A percentile compares a stretch with the other conserved stretches of the same genome.
Conservation (phyloP, 2,113 vertebrate genomes). For the Dermatemys mawii region DNA sequence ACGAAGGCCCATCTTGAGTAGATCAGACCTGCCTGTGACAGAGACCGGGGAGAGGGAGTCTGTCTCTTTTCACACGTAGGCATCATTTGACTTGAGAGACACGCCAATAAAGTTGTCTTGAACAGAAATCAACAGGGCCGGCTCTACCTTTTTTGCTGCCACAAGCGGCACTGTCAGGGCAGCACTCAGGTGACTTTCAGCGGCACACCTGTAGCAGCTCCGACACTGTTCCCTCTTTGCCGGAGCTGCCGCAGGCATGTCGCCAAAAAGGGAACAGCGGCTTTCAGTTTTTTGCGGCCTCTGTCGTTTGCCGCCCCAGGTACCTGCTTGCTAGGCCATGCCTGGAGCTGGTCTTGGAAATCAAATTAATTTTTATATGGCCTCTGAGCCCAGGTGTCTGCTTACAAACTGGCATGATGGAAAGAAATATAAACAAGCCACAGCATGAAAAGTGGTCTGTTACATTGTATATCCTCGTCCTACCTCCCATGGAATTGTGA, state of each 20-base stretch:
- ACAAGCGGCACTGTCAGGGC: no score
- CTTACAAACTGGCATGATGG: not conserved
- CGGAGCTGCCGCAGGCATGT: no score
- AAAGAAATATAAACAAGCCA: not conserved
- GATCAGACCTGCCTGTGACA: not conserved
- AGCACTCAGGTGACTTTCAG: no score
- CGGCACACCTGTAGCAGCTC: no score
- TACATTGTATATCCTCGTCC: not conserved
- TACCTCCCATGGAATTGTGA: not conserved
- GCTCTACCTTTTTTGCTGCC: no score
- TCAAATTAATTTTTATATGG: not conserved
- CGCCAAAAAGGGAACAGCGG: no score
- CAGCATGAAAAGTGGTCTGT: not conserved
- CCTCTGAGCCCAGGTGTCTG: not conserved
- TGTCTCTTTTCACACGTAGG: not conserved
- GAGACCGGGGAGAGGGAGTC: not conserved
- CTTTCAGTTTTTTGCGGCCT: no score
- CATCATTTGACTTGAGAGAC: not conserved
- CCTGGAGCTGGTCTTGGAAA: no score
- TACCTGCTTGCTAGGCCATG: no score
- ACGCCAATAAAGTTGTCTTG: not conserved
- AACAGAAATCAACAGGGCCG: not conserved
- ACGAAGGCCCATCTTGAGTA: not conserved
- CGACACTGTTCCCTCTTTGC: no score
- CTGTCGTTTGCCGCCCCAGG: no score